Conservation (phyloP, 2,113 vertebrate species). For the Mugil cephalus region DNA sequence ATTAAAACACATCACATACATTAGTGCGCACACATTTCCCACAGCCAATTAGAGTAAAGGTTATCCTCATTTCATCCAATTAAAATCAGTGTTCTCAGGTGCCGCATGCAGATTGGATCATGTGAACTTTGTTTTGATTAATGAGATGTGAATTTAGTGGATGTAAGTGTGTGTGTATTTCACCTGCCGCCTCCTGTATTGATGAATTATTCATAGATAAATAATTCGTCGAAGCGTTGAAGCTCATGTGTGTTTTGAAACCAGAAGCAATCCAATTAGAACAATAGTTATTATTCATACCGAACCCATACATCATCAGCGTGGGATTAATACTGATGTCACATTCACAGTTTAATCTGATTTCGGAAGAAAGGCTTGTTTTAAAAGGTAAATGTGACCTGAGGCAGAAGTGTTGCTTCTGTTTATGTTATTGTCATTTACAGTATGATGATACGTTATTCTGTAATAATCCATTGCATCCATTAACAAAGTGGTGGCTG, state of each 20-base stretch:
- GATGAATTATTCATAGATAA: constrained; percentile 61
- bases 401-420: neutral
- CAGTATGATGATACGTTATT: no score
- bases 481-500: no score
- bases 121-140: constrained; percentile 72
- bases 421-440: neutral
- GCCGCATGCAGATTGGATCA: constrained; percentile 61
- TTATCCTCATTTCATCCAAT: constrained; percentile 74
- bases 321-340: constrained; percentile 29
- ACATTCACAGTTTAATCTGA: constrained; percentile 5
- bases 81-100: constrained; percentile 70
- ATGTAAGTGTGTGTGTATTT: constrained; percentile 29
- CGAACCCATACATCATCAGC: constrained; percentile 1
- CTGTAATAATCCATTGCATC: no score
- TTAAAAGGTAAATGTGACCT: neutral
- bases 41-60: constrained; percentile 80
- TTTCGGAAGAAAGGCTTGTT: neutral
- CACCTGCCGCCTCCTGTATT: neutral
- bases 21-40: constrained; percentile 58
- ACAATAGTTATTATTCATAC: constrained; percentile 6
- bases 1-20: constrained; percentile 52
- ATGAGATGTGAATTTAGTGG: constrained; percentile 45
- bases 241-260: constrained; percentile 39
- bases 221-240: constrained; percentile 25
- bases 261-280: constrained; percentile 23